Percentiles rank a stretch among this genome's conserved stretches.
phyloP scores from a whole-genome alignment of 1,140 invertebrate genomes.

The Ostrea edulis region DNA sequence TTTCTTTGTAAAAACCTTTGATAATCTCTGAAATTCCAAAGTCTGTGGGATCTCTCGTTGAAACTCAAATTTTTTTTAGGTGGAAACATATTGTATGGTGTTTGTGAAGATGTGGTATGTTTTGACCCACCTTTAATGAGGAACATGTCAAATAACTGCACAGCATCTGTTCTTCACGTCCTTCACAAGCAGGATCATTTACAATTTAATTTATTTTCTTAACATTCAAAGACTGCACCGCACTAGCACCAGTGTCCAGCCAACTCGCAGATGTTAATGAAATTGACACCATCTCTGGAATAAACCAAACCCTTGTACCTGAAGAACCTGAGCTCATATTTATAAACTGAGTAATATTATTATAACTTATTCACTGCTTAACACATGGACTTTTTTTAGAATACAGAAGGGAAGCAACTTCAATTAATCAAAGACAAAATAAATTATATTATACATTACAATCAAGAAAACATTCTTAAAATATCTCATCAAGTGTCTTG shows the following conservation, averaged over 20 bases:
- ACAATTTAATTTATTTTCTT: slow-evolving; percentile 34
- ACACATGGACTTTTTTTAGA: neutral
- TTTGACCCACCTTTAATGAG: neutral
- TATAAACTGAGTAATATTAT: neutral
- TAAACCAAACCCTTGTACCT: slow-evolving; percentile 2
- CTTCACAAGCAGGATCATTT: slow-evolving; percentile 15
- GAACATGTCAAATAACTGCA: slow-evolving; percentile 31
- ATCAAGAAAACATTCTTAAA: too few species aligned
- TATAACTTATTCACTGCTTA: neutral
- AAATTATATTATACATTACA: too few species aligned
- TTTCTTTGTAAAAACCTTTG: neutral
- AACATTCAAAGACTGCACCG: slow-evolving; percentile 1
- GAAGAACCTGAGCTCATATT: neutral
- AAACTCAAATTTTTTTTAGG: neutral
- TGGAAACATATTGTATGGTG: slow-evolving; percentile 1
- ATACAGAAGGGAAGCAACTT: neutral
- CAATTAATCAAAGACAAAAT: neutral
- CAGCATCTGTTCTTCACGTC: slow-evolving; percentile 18
- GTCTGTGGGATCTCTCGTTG: neutral
- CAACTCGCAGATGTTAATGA: slow-evolving; percentile 16
- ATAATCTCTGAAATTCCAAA: neutral
- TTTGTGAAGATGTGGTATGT: neutral
- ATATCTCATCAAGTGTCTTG: too few species aligned
- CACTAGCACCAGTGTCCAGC: neutral
- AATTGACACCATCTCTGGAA: slow-evolving; percentile 9